A percentile compares a stretch with the other conserved stretches of the same genome.
These are phyloP conservation scores for Rynchops niger DNA, from an alignment of 2,113 vertebrate genomes.

Conservation along the genomic window DNA sequence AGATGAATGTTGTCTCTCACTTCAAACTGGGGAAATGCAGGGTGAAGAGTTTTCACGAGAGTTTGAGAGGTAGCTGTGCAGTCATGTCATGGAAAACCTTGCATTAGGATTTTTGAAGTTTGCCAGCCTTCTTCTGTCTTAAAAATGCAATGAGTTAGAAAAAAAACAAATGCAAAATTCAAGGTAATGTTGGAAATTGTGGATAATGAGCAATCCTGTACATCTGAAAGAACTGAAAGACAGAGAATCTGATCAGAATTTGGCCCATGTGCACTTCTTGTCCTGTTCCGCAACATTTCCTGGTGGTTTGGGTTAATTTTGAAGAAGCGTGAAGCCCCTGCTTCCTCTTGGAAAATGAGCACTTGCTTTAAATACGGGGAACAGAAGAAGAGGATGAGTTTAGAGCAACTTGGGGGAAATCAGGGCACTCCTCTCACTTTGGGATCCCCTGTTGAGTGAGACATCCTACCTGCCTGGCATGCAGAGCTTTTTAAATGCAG, in stretches of 20 bases:
- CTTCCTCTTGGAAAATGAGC: not conserved
- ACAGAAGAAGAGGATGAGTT: not conserved
- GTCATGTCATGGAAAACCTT: not conserved
- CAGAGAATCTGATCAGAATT: not conserved
- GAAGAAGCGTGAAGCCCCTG: fast-evolving
- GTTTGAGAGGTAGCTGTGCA: not conserved
- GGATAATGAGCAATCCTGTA: too few relatives aligned
- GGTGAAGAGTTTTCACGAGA: not conserved
- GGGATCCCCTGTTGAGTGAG: not conserved
- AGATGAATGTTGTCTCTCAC: not conserved
- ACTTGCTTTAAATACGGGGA: not conserved
- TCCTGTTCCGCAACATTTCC: not conserved
- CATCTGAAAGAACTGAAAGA: not conserved
- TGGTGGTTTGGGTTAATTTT: not conserved
- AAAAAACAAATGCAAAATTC: not conserved
- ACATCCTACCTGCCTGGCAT: not conserved
- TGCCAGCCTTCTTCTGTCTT: not conserved
- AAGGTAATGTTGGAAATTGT: not conserved
- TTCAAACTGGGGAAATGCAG: not conserved
- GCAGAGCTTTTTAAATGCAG: not conserved
- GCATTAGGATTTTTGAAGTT: not conserved
- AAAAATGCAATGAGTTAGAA: not conserved
- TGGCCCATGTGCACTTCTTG: not conserved
- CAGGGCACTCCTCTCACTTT: not conserved
- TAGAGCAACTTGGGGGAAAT: not conserved